A percentile compares a stretch with the other conserved stretches of the same genome.
These are phyloP conservation scores for Pimephales promelas DNA, from an alignment of 2,113 vertebrate species.

Conservation along the genomic window DNA sequence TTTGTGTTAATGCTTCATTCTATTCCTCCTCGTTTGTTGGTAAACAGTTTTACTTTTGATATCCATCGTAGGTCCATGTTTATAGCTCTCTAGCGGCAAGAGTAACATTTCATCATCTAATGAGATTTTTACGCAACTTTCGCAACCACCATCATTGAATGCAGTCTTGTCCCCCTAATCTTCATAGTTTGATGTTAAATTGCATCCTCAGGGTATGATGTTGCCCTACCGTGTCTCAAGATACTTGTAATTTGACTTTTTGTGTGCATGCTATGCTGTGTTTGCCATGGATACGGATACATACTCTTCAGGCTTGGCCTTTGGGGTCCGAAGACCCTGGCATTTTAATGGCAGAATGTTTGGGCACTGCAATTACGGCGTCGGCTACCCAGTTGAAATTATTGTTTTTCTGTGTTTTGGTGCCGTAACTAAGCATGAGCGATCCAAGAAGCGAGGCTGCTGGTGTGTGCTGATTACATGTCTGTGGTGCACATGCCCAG, in stretches of 20 bases:
- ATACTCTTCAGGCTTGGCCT: conserved; percentile 48
- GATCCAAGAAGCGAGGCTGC: conserved; percentile 22
- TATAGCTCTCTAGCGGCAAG: not conserved
- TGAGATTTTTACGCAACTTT: conserved; percentile 2
- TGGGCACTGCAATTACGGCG: conserved; percentile 59
- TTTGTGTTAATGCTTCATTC: not conserved
- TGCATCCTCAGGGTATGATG: conserved; percentile 6
- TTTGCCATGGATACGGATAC: conserved; percentile 58
- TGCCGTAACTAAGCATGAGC: conserved; percentile 70
- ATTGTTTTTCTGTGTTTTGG: conserved; percentile 76
- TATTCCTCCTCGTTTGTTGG: not conserved
- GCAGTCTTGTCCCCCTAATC: conserved; percentile 11
- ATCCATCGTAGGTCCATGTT: not conserved
- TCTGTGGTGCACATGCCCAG: conserved; percentile 34
- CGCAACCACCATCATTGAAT: not conserved
- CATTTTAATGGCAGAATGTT: conserved; percentile 44
- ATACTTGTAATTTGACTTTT: conserved; percentile 36
- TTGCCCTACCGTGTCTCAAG: conserved; percentile 19
- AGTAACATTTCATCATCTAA: conserved; percentile 10
- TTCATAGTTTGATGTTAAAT: conserved; percentile 26
- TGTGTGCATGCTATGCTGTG: conserved; percentile 39
- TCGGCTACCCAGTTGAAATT: conserved; percentile 61
- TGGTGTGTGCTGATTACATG: conserved; percentile 63
- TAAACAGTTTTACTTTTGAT: not conserved
- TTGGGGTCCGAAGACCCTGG: conserved; percentile 19